Conservation (phyloP, 2,797 vertebrate genomes). For the Salarias fasciatus region DNA sequence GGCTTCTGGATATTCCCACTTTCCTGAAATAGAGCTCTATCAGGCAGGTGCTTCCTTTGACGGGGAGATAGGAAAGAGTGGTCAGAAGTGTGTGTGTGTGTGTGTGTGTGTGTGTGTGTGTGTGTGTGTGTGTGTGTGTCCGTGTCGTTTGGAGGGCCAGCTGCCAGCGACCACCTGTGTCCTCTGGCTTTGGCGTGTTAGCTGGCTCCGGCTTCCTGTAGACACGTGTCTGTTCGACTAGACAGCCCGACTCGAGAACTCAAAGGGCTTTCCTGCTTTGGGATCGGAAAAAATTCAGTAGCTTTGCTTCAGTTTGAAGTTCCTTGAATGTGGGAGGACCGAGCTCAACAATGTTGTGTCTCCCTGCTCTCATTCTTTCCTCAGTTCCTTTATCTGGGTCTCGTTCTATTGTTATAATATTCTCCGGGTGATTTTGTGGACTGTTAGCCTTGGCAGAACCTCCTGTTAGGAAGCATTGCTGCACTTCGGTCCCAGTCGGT, state of each 20-base stretch:
- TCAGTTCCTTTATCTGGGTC: no score
- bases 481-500: background rate
- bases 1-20: slow-evolving; percentile 54
- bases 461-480: background rate
- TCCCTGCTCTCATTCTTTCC: background rate
- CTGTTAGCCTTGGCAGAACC: no score
- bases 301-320: slow-evolving; percentile 18
- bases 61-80: slow-evolving; percentile 45
- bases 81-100: slow-evolving; percentile 47
- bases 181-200: slow-evolving; percentile 63
- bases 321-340: background rate
- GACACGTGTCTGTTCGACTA: slow-evolving; percentile 58
- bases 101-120: slow-evolving; percentile 17
- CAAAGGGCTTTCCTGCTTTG: slow-evolving; percentile 30
- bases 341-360: background rate
- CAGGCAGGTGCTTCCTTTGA: slow-evolving; percentile 74
- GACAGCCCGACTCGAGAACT: slow-evolving; percentile 16
- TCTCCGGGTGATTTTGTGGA: no score
- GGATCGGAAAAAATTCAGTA: background rate
- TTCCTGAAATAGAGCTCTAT: slow-evolving; percentile 66
- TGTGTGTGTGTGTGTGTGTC: slow-evolving; percentile 8
- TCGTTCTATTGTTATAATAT: no score
- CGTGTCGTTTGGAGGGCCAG: slow-evolving; percentile 24
- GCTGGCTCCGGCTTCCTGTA: slow-evolving; percentile 66
- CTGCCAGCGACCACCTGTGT: slow-evolving; percentile 71